Evolutionary conservation across 2,113 vertebrate species (phyloP), one percentile per base, ranked within the genome.

Genomic region (Corydoras maculifer): DNA sequence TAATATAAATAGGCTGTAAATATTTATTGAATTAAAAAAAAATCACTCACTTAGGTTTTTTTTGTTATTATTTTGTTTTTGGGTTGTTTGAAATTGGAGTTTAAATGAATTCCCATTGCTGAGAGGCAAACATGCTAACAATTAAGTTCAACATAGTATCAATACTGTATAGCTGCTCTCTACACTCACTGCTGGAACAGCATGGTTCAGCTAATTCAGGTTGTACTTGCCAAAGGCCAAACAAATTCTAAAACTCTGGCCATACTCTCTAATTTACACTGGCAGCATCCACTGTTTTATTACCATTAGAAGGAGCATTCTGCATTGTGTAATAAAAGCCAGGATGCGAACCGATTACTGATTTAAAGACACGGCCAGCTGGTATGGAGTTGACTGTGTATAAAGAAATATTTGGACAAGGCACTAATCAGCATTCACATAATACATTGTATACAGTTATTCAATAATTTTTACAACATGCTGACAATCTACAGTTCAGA

Each of bases 241-340:
- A 86, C 82, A 86, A 87, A 87, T 25, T 87, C 84, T 90, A 80
- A 83, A 77, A 72, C 85, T 81, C 72, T 79, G 18, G 12, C 83
- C 72, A 83, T 82, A 84, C 85, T 83, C 86, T 85, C 86, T 88
- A 87, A 88, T 89, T 88, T 87, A 88, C 85, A 82, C 85, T 76
- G 71, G 69, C 72, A 63, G 68, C 67, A 57, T 79, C 79, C 74
- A 72, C 72, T 77, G 79, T 88, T 88, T 86, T 81, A 88, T 88
- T 88, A 87, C 86, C 88, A 90, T 89, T 88, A 88, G 86, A 88
- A 81, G 80, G 84, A 83, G 86, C 87, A 84, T 82, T 82, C 82
- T 86, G 87, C 86, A 87, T 88, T 87, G 84, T 90, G 84, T 88
- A 87, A 88, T 88, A 85, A 90, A 88, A 86, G 84, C 86, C 82